Base-by-base conservation (phyloP, 92 coral and sea anemone species). In the Phenganax stokvisi region DNA sequence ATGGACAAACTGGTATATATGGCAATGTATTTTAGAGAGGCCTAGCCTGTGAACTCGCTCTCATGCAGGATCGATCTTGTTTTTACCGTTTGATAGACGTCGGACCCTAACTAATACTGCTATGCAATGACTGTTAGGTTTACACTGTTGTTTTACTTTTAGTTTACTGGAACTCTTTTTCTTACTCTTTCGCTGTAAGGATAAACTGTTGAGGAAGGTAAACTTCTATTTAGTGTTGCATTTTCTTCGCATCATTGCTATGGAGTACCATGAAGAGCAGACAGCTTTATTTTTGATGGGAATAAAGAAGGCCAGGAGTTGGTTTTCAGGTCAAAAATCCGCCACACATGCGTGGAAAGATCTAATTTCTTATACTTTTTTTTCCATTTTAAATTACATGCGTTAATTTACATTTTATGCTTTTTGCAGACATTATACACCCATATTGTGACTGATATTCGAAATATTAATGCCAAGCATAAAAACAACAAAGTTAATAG, bases 151-250 rank as follows among this genome's bases (percentile, higher is more conserved):
- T 37, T 37, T 37, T 54, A 6, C 56, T 79, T 67, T 59, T 89
- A 93, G 98, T 76, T 89, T 93, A 75, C 82, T 93, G 74, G 97
- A 93, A 83, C 92, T 93, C 52, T 93, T 93, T 80, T 93, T 93
- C 81, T 86, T 86, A 84, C 74, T 93, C 77, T 93, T 93, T 91
- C 72, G 97, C 76, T 91, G 98, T 85, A 90, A 90, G 53, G 98
- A 93, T 80, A 93, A 93, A 77, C 73, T 93, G 1, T 88, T 93
- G 54, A 88, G 98, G 17, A 89, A 93, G 87, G 93, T 90, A 58
- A 57, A 71, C 77, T 12, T 1, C 25, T 20, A 20, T 20, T 20
- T 20, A 20, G 20, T 27, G 29, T 64, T 64, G 17, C 6, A 59
- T 25, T 12, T 59, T 59, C 16, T 25, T 9, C 17, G 65, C 65